Evolutionary conservation across 64 coral and sea anemone species (phyloP).

Genomic region (Dendrophyllia cribrosa): DNA sequence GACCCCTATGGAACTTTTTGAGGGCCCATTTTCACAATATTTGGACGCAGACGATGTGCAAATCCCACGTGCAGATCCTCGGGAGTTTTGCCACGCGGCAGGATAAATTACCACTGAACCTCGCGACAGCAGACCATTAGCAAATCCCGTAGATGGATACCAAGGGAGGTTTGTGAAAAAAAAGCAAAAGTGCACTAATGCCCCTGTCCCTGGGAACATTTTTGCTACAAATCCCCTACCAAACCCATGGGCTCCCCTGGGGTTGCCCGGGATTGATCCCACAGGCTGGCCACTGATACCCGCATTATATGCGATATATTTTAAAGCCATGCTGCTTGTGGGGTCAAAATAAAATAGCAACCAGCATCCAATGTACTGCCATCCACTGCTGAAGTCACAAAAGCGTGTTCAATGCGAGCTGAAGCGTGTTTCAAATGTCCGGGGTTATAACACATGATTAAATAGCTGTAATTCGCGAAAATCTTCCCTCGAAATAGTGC

Average conservation of each 20-base stretch:
- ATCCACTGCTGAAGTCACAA: no score
- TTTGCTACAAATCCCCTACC: constrained; percentile 1
- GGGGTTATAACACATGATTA: no score
- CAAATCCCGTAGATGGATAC: no score
- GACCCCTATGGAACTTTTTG: no score
- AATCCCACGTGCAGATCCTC: background rate
- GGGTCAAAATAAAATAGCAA: no score
- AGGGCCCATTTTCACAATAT: no score
- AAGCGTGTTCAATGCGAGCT: no score
- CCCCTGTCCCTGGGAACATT: background rate
- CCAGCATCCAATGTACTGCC: no score
- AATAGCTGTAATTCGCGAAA: no score
- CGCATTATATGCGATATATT: background rate
- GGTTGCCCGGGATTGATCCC: background rate
- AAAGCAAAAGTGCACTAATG: background rate
- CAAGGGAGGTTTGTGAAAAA: background rate
- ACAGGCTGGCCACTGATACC: background rate
- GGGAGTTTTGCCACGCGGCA: background rate
- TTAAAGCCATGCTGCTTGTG: no score
- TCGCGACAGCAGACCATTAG: constrained; percentile 34
- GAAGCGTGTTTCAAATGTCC: no score
- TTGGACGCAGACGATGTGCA: background rate
- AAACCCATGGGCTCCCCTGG: constrained; percentile 1
- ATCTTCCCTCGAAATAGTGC: no score
- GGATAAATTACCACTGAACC: constrained; percentile 1